phyloP scores from a whole-genome alignment of 1,140 invertebrate species.

The Bombus superbus region DNA sequence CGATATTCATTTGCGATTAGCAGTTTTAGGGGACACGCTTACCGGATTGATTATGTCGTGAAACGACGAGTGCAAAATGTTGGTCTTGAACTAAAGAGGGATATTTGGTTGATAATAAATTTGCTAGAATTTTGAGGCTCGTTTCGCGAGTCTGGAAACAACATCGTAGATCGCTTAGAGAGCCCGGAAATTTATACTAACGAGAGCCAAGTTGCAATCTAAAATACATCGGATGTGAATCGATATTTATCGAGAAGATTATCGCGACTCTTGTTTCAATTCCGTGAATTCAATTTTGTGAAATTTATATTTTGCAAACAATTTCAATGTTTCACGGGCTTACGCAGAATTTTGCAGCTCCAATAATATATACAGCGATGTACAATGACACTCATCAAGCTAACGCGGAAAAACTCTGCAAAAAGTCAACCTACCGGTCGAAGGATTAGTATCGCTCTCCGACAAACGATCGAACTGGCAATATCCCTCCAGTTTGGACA shows the following conservation, averaged over 20 bases:
- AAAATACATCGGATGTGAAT: background rate
- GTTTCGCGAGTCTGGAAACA: background rate
- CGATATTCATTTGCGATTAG: background rate
- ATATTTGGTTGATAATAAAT: background rate
- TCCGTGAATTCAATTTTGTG: background rate
- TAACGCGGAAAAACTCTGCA: too few relatives aligned
- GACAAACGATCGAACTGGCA: too few relatives aligned
- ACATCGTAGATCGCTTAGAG: background rate
- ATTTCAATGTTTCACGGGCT: too few relatives aligned
- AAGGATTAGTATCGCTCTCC: too few relatives aligned
- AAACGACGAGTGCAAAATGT: background rate
- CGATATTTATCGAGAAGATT: too few relatives aligned
- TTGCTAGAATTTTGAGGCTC: background rate
- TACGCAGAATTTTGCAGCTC: too few relatives aligned
- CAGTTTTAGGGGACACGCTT: background rate
- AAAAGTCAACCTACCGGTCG: too few relatives aligned
- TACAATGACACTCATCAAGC: too few relatives aligned
- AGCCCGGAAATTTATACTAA: background rate
- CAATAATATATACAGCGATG: too few relatives aligned
- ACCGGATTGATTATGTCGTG: background rate
- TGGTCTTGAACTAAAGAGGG: background rate
- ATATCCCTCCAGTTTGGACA: too few relatives aligned
- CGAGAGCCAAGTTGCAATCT: background rate
- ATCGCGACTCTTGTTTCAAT: too few relatives aligned
- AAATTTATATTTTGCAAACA: background rate